A percentile compares a stretch with the other conserved stretches of the same genome.
These are phyloP conservation scores for Centruroides sculpturatus DNA, from an alignment of 1,140 invertebrate species.

Conservation along the genomic window DNA sequence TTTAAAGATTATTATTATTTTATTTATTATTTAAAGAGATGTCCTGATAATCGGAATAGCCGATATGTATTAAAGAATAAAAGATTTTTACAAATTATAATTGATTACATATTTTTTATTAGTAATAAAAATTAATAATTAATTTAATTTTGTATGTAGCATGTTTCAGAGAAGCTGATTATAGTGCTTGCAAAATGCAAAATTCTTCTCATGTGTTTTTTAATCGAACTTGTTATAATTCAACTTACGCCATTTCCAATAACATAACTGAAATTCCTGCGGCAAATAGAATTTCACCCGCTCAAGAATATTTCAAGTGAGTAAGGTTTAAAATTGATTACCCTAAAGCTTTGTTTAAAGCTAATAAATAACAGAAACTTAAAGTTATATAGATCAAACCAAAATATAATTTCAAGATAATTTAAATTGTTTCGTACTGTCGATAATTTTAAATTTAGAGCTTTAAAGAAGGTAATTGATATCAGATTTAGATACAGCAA, in stretches of 20 bases:
- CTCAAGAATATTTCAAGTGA: conserved; percentile 50
- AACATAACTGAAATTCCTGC: conserved; percentile 25
- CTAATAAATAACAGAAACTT: too few relatives aligned
- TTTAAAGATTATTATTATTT: too few relatives aligned
- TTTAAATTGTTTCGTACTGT: too few relatives aligned
- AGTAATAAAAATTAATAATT: too few relatives aligned
- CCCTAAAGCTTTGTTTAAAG: too few relatives aligned
- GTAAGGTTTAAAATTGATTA: conserved; percentile 7
- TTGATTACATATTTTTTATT: too few relatives aligned
- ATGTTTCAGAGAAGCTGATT: conserved; percentile 30
- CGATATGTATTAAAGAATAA: conserved; percentile 31
- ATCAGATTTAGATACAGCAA: too few relatives aligned
- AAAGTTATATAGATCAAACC: too few relatives aligned
- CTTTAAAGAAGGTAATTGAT: too few relatives aligned
- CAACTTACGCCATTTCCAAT: conserved; percentile 3
- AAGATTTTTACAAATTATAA: too few relatives aligned
- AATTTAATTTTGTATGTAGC: conserved; percentile 2
- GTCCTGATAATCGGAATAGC: conserved; percentile 41
- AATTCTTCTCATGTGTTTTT: conserved; percentile 12
- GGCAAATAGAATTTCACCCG: conserved; percentile 27
- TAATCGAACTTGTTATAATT: conserved; percentile 13
- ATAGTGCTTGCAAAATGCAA: conserved; percentile 13
- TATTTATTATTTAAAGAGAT: background rate
- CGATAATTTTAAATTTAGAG: too few relatives aligned
- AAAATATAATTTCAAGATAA: too few relatives aligned